These are phyloP conservation scores for Hydropsyche betteni DNA, from an alignment of 2,888 invertebrate species.

Conservation along the genomic window DNA sequence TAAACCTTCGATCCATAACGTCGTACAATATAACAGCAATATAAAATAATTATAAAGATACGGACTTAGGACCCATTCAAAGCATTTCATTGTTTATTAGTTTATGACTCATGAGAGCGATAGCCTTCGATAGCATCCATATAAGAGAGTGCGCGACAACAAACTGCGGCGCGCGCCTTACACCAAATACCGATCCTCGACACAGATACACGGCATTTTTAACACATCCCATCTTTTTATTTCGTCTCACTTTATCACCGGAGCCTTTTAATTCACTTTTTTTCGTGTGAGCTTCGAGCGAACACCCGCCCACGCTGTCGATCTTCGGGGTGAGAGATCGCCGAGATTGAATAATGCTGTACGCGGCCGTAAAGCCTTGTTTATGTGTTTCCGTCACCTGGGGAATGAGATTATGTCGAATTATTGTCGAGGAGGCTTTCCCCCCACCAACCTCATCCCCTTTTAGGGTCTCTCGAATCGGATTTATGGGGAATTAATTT, in stretches of 20 bases:
- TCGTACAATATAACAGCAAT: too few species aligned
- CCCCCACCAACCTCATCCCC: neutral
- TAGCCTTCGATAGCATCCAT: too few species aligned
- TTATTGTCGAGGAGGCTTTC: slow-evolving; percentile 40
- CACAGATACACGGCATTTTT: slow-evolving; percentile 31
- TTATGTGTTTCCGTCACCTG: slow-evolving; percentile 47
- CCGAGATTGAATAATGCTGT: slow-evolving; percentile 45
- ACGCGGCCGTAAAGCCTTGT: slow-evolving; percentile 46
- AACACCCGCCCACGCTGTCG: slow-evolving; percentile 29
- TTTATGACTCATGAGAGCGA: too few species aligned
- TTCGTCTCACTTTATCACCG: neutral
- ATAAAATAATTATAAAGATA: too few species aligned
- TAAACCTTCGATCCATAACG: too few species aligned
- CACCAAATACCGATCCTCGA: slow-evolving; percentile 36
- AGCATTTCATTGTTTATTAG: too few species aligned
- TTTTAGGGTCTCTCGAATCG: neutral
- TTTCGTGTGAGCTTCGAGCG: slow-evolving; percentile 2
- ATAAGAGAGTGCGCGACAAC: neutral
- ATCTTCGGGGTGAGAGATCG: slow-evolving; percentile 33
- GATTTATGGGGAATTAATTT: slow-evolving; percentile 48
- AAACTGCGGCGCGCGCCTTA: slow-evolving; percentile 30
- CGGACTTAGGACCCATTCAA: too few species aligned
- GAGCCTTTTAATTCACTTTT: neutral
- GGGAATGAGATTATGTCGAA: slow-evolving; percentile 47
- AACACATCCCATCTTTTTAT: neutral